Base-by-base conservation (phyloP, 1,140 invertebrate species). In the Heterodera carotae region DNA sequence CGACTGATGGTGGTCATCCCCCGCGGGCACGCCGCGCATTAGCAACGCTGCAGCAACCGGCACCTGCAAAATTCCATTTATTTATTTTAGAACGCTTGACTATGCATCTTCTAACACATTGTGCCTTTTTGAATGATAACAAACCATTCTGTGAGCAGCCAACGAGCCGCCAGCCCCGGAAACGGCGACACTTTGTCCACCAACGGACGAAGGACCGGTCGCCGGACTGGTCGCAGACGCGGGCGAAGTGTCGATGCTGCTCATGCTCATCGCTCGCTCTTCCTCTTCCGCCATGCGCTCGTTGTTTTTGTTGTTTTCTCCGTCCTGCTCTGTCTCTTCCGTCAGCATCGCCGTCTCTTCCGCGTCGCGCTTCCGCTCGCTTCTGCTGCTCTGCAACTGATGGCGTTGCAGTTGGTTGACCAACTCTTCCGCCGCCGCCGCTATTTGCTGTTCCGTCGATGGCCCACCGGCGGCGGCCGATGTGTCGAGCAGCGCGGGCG, bases 401-500 rank as follows among this genome's bases (percentile, higher is more conserved):
- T 31, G 62, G 10, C 48, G 48, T 22, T 56, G 48, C 48, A 56
- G 22, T 56, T 56, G 48, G 48, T 56, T 56, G 48, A 22, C 48
- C 48, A 56, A 22, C 15, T 56, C 22, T 4, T 56, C 48, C 18
- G 48, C 48, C 8, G 62, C 62, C 22, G 62, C 27, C 7, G 62
- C 18, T 18, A 66, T 66, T 18, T 66, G 62, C 29, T 29, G 62
- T 2, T 66, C 62, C 62, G 27, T 29, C 25, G 27, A 29, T 5
- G 12, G 6, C 6, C 39, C 39, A 12, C 39, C 62, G 62, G n/a
- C 25, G 15, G 56, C 27, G 15, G 31, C 72, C 34, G 48, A 56
- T 22, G 56, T 56, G 31, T 62, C 56, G 10, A 74, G 59, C 31
- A 74, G 72, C 15, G 72, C 72, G 25, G 72, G 72, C 7, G 72